Evolutionary conservation across 2,888 invertebrate species (phyloP).

Genomic region (Cosmia pyralina): DNA sequence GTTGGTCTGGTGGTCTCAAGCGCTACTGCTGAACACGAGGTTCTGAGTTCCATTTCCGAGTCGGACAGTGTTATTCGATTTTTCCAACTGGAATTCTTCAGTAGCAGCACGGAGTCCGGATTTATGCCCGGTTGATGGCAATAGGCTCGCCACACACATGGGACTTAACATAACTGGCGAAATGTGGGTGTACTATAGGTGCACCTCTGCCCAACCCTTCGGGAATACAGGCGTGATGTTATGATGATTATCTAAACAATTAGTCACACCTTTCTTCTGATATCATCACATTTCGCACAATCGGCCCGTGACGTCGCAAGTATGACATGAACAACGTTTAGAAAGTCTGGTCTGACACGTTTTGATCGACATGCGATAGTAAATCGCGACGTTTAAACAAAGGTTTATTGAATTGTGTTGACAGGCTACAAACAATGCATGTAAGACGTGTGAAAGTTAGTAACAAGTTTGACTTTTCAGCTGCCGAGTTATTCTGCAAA

Average conservation of each 20-base stretch:
- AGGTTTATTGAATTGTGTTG: slow-evolving; percentile 31
- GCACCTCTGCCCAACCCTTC: not conserved
- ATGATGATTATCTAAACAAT: slow-evolving; percentile 8
- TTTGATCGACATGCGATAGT: slow-evolving; percentile 54
- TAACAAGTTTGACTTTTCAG: not conserved
- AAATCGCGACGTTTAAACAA: slow-evolving; percentile 45
- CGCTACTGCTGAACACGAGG: not conserved
- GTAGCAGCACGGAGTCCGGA: not conserved
- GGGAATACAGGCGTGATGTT: not conserved
- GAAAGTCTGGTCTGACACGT: slow-evolving; percentile 53
- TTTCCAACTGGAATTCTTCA: not conserved
- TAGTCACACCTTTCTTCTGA: slow-evolving; percentile 30
- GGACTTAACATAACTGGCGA: not conserved
- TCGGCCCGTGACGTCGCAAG: slow-evolving; percentile 19
- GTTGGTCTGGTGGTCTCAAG: not conserved
- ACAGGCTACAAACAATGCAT: slow-evolving; percentile 20
- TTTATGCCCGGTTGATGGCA: not conserved
- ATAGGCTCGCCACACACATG: not conserved
- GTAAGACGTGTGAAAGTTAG: slow-evolving; percentile 35
- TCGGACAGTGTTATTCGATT: not conserved
- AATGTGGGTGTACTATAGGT: not conserved
- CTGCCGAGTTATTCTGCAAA: not conserved
- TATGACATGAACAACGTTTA: slow-evolving; percentile 52
- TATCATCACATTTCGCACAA: slow-evolving; percentile 40
- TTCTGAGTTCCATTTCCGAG: not conserved